These are phyloP conservation scores for Jordanella pulchra DNA, from an alignment of 2,797 vertebrate species.

Conservation along the genomic window DNA sequence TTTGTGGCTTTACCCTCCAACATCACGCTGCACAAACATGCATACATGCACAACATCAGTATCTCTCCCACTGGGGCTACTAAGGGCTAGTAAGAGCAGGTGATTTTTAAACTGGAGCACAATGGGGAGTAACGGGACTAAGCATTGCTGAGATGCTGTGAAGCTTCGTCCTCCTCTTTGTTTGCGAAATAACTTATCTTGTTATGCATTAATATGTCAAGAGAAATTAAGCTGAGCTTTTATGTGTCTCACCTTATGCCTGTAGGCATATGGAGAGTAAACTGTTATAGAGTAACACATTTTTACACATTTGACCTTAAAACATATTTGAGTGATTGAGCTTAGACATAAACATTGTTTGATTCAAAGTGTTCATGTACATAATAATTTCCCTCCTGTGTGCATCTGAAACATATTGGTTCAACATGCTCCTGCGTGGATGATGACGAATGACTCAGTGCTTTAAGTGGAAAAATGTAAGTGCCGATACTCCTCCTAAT, in stretches of 20 bases:
- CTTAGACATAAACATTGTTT: background rate
- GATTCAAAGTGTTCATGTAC: background rate
- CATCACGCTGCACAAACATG: constrained; percentile 20
- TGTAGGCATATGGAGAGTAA: constrained; percentile 29
- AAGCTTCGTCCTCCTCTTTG: background rate
- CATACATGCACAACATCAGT: constrained; percentile 10
- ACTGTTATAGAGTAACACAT: constrained; percentile 60
- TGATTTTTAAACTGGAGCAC: constrained; percentile 37
- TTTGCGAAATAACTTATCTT: constrained; percentile 7
- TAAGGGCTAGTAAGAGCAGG: constrained; percentile 17
- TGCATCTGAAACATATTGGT: background rate
- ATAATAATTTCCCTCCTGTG: background rate
- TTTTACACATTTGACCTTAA: constrained; percentile 60
- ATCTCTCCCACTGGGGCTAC: constrained; percentile 1
- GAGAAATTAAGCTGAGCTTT: constrained; percentile 19
- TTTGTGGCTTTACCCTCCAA: constrained; percentile 22
- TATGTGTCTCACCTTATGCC: constrained; percentile 45
- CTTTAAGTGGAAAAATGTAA: too few species aligned
- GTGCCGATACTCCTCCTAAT: too few species aligned
- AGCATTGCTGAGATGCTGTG: constrained; percentile 7
- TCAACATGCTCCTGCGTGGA: background rate
- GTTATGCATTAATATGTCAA: constrained; percentile 21
- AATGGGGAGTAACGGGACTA: constrained; percentile 49
- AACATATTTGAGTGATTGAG: constrained; percentile 3
- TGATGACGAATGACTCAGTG: too few species aligned